Base-by-base conservation (phyloP, 2,888 invertebrate species). In the Leucophenga maculata region DNA sequence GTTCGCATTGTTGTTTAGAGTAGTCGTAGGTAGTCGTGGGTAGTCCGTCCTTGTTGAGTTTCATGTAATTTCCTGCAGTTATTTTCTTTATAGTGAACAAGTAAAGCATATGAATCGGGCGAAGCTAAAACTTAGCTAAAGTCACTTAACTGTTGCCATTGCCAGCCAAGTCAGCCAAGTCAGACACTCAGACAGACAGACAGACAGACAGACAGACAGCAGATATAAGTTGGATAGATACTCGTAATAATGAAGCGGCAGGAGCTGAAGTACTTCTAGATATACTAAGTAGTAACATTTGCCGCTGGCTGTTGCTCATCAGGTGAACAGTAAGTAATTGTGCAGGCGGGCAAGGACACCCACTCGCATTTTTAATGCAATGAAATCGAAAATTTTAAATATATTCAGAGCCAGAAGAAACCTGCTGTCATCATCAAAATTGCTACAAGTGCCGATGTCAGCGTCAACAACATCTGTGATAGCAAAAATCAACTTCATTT, bases 61-160 rank as follows among this genome's bases (percentile, higher is more conserved):
- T 18, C 39, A 39, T 39, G 59, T 32, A 59, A 59, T 39, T 59
- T 59, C 59, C 39, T 59, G 32, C 39, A 59, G 59, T 59, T 59
- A 59, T 59, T 59, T 59, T 59, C 59, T 32, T 32, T 32, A 32
- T 18, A 18, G 11, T 39, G 39, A 39, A 39, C 39, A 39, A 39
- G 39, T 39, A 32, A 11, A 26, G 26, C 16, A 31, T n/a, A 11
- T 39, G 57, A 26, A 14, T n/a, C 13, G 57, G 13, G n/a, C 13
- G 57, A n/a, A n/a, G 26, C 20, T 57, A 26, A 22, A 26, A 26
- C 22, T 57, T n/a, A 26, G 57, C 20, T 57, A 11, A 26, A 57
- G 55, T 26, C 57, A 57, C 57, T 57, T 57, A 57, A 57, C 26
- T 57, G 57, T 57, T 57, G 57, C 57, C 57, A 57, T 22, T 20